Conservation (phyloP, 2,113 vertebrate species). For the Bos javanicus region DNA sequence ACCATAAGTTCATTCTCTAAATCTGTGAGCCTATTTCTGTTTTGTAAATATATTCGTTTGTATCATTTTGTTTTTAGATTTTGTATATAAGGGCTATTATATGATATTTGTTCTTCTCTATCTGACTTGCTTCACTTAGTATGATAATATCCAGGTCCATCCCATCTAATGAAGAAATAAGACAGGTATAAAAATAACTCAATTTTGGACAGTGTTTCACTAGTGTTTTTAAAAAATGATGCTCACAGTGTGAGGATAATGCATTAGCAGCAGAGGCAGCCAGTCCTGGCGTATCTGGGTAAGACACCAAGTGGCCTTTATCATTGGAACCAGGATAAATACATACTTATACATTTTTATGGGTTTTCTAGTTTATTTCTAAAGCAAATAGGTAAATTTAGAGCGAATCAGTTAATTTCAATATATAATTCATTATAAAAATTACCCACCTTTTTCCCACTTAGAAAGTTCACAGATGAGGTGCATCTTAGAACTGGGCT, state of each 20-base stretch:
- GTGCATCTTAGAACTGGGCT: neutral
- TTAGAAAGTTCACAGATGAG: neutral
- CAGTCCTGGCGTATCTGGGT: neutral
- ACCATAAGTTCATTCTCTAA: neutral
- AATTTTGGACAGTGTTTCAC: neutral
- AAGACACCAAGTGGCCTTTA: neutral
- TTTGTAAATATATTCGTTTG: neutral
- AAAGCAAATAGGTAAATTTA: neutral
- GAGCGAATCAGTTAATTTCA: neutral
- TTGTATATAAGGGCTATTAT: neutral
- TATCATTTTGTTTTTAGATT: neutral
- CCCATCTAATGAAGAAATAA: neutral
- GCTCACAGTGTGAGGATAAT: accelerated
- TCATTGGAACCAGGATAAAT: neutral
- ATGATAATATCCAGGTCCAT: neutral
- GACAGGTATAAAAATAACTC: neutral
- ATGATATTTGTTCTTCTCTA: neutral
- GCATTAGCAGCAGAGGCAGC: neutral
- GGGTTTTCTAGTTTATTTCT: neutral
- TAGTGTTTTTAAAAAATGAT: neutral
- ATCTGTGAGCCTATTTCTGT: neutral
- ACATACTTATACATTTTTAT: neutral
- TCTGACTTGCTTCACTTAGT: neutral
- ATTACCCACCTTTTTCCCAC: neutral
- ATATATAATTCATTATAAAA: neutral